phyloP scores from a whole-genome alignment of 1,140 invertebrate species.

The Zaprionus inermis region DNA sequence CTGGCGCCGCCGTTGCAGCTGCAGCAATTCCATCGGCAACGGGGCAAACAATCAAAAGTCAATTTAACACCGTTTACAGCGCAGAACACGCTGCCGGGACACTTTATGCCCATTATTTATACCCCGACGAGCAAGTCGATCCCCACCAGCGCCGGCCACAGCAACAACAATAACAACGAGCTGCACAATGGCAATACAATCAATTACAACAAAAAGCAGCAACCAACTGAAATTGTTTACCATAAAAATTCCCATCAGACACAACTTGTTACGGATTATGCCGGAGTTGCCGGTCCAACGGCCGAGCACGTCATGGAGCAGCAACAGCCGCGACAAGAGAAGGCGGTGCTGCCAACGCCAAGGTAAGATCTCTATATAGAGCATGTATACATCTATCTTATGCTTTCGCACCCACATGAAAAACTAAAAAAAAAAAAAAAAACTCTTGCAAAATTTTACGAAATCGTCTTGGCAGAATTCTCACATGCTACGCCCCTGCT shows the following conservation, averaged over 20 bases:
- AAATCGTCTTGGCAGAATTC: slow-evolving; percentile 30
- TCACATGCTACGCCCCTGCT: slow-evolving; percentile 42
- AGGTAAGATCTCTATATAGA: slow-evolving; percentile 57
- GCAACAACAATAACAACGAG: slow-evolving; percentile 73
- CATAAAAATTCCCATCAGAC: slow-evolving; percentile 77
- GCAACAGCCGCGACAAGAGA: slow-evolving; percentile 26
- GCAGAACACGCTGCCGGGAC: slow-evolving; percentile 81
- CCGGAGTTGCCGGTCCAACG: slow-evolving; percentile 6
- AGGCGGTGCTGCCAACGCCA: slow-evolving; percentile 46
- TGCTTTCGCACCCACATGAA: background rate
- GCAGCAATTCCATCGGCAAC: slow-evolving; percentile 61
- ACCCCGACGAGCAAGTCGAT: slow-evolving; percentile 68
- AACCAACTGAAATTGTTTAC: slow-evolving; percentile 61
- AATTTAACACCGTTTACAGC: slow-evolving; percentile 83
- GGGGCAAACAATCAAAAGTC: slow-evolving; percentile 81
- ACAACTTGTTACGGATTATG: slow-evolving; percentile 74
- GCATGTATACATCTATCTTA: background rate
- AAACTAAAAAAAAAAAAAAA: background rate
- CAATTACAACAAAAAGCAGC: slow-evolving; percentile 71
- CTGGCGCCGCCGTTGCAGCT: slow-evolving; percentile 34
- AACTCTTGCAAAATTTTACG: background rate
- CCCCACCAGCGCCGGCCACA: slow-evolving; percentile 51
- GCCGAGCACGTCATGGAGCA: slow-evolving; percentile 31
- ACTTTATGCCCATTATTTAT: slow-evolving; percentile 83
- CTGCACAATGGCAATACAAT: slow-evolving; percentile 68